Base-by-base conservation (phyloP, 2,888 invertebrate genomes). In the Spisula subtruncata region DNA sequence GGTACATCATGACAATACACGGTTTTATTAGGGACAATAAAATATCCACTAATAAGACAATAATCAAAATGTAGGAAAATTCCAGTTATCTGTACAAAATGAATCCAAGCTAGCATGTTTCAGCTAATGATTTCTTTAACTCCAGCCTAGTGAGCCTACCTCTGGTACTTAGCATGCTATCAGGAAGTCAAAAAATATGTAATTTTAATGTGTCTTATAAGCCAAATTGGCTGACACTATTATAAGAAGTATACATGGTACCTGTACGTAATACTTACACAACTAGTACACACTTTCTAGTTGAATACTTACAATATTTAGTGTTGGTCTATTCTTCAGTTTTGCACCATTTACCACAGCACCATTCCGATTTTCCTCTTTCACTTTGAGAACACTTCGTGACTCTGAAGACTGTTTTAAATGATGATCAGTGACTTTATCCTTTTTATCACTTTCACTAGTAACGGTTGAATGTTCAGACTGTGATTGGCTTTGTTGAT, bases 321-420 rank as follows among this genome's bases (percentile, higher is more conserved):
- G 51, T 41, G 71, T 86, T 0, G 88, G 89, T 51, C 71, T 84
- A 25, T 82, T 75, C 82, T 85, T 90, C 6, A 79, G 46, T 29
- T 86, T 88, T 18, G 85, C 85, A 54, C 83, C 86, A 85, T 89
- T 90, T 8, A 54, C 41, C 6, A 80, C 85, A 85, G 41, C 41
- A 51, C 81, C 88, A 85, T 90, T 90, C 29, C 88, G 71, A 20
- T 88, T 88, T 16, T 88, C 90, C 48, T 89, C 87, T 46, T 90
- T 90, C 54, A 81, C 90, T 80, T 89, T 83, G 18, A 90, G 85
- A 18, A 89, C 87, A 14, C 89, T 80, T 32, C 83, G 54, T 29
- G 84, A 66, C 25, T 89, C 86, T 35, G 82, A 14, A 79, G 60
- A 41, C 54, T 86, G 88, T 75, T 86, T 86, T 66, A 60, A 60